phyloP scores from a whole-genome alignment of 2,113 vertebrate genomes.

The Oxyruncus cristatus region DNA sequence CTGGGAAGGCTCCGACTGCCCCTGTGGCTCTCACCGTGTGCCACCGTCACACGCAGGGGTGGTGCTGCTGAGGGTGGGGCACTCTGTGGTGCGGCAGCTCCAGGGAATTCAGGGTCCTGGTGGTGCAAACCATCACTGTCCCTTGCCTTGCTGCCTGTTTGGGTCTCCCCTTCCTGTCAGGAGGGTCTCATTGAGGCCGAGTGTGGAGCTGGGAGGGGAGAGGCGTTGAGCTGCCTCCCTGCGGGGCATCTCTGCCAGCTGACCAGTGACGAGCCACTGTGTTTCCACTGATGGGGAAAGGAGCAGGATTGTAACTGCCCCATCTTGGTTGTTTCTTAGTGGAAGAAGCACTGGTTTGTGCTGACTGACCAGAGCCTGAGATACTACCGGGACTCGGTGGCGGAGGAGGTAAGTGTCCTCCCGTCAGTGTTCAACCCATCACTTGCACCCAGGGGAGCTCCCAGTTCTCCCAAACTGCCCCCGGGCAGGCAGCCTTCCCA shows the following conservation, averaged over 20 bases:
- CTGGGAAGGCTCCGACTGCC: fast-evolving
- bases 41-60: fast-evolving
- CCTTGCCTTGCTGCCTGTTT: neutral
- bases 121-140: neutral
- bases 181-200: fast-evolving
- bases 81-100: fast-evolving
- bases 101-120: neutral
- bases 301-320: neutral
- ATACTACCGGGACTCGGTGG: constrained; percentile 93
- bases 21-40: fast-evolving
- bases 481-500: fast-evolving
- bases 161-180: neutral
- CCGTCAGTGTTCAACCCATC: fast-evolving
- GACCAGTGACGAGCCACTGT: fast-evolving
- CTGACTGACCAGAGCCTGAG: constrained; percentile 93
- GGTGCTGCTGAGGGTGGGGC: neutral
- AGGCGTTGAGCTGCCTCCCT: neutral
- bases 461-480: neutral
- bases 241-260: fast-evolving
- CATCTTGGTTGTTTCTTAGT: constrained; percentile 72
- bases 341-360: constrained; percentile 99
- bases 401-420: constrained; percentile 86
- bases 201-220: neutral
- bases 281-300: neutral
- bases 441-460: neutral